phyloP scores from a whole-genome alignment of 2,113 vertebrate species.

The Neodon shergylaensis region DNA sequence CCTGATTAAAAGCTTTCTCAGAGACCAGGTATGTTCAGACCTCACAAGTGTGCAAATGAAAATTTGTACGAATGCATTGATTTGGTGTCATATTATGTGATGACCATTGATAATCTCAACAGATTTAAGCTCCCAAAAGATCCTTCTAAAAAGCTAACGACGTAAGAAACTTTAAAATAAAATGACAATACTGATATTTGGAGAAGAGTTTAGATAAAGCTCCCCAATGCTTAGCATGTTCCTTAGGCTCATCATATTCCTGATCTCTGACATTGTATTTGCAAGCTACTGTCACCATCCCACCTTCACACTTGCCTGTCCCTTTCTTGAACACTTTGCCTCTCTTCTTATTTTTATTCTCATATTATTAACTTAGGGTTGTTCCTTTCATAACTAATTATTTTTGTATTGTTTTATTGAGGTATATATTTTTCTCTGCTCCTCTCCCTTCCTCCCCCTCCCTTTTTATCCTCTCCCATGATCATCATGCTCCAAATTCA shows the following conservation, averaged over 20 bases:
- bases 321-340: not conserved
- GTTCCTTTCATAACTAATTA: not conserved
- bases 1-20: slow-evolving; percentile 28
- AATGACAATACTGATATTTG: not conserved
- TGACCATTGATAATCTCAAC: not conserved
- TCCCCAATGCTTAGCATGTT: not conserved
- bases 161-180: not conserved
- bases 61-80: slow-evolving; percentile 13
- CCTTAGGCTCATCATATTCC: not conserved
- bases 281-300: not conserved
- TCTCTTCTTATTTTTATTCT: not conserved
- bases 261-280: too few relatives aligned
- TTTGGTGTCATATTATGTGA: not conserved
- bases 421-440: too few relatives aligned
- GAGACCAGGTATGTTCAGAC: not conserved
- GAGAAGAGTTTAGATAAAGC: not conserved
- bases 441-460: too few relatives aligned
- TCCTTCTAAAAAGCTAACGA: not conserved
- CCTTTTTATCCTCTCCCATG: too few relatives aligned
- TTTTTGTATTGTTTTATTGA: too few relatives aligned
- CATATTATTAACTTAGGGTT: not conserved
- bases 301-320: not conserved
- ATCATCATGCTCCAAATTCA: too few relatives aligned
- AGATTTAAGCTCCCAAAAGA: not conserved
- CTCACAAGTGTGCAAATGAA: slow-evolving; percentile 34